These are phyloP conservation scores for Monochamus saltuarius DNA, from an alignment of 1,140 invertebrate species.

Conservation along the genomic window DNA sequence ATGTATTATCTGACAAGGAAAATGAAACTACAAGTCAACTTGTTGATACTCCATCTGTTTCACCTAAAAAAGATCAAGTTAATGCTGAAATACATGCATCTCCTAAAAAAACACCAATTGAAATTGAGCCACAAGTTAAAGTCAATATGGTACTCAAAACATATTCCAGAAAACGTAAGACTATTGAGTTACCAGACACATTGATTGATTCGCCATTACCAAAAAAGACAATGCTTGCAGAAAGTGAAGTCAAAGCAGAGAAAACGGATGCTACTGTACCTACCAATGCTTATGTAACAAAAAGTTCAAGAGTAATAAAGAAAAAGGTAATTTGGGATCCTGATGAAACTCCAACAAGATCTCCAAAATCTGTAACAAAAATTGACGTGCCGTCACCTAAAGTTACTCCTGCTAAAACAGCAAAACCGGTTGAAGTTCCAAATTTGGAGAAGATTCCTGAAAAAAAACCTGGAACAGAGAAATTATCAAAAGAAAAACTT, in stretches of 20 bases:
- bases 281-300: conserved; percentile 45
- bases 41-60: background rate
- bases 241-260: conserved; percentile 15
- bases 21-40: background rate
- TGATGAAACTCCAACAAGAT: conserved; percentile 48
- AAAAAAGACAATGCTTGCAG: conserved; percentile 25
- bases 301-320: conserved; percentile 62
- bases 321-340: conserved; percentile 70
- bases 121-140: conserved; percentile 34
- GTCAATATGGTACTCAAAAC: conserved; percentile 43
- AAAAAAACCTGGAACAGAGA: conserved; percentile 15
- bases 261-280: conserved; percentile 18
- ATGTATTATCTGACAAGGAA: background rate
- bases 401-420: background rate
- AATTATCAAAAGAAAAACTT: background rate
- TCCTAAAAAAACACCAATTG: conserved; percentile 13
- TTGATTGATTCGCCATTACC: conserved; percentile 12
- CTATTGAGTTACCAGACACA: conserved; percentile 28
- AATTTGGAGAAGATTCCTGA: conserved; percentile 13
- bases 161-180: conserved; percentile 47
- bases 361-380: conserved; percentile 5
- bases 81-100: conserved; percentile 1
- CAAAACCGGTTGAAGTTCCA: conserved; percentile 12
- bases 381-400: background rate
- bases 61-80: background rate